phyloP scores from a whole-genome alignment of 2,113 vertebrate species.

The Coptodon bakossiorum region DNA sequence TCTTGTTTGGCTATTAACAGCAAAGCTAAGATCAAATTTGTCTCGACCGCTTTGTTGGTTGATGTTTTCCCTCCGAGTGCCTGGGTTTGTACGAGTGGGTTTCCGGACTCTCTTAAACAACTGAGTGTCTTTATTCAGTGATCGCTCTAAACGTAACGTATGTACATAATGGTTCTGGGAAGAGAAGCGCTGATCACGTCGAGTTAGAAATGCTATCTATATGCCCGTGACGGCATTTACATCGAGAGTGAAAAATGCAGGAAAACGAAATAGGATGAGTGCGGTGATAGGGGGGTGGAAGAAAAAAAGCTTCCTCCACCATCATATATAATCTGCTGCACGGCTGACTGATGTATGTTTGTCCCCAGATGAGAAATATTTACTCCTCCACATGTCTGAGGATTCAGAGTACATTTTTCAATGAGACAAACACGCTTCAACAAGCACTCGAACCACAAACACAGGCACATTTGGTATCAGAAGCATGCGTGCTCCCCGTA shows the following conservation, averaged over 20 bases:
- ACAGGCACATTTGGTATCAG: not conserved
- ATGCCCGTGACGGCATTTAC: not conserved
- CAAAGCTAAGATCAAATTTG: slow-evolving; percentile 32
- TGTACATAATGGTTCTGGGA: not conserved
- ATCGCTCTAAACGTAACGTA: not conserved
- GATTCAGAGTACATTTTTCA: slow-evolving; percentile 53
- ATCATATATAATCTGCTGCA: slow-evolving; percentile 29
- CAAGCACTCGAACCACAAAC: slow-evolving; percentile 14
- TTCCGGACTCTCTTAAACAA: not conserved
- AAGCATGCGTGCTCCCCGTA: not conserved
- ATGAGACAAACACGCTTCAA: slow-evolving; percentile 31
- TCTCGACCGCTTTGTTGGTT: slow-evolving; percentile 18
- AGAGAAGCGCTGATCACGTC: not conserved
- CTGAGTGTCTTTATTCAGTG: not conserved
- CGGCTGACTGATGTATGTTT: slow-evolving; percentile 59
- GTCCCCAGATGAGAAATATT: slow-evolving; percentile 69
- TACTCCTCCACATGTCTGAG: slow-evolving; percentile 56
- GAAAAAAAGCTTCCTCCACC: not conserved
- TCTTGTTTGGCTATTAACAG: slow-evolving; percentile 64
- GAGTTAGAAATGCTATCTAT: slow-evolving; percentile 6
- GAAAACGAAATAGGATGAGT: not conserved
- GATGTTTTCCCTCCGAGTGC: not conserved
- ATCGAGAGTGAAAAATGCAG: not conserved
- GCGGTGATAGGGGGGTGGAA: not conserved
- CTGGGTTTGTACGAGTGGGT: not conserved